Evolutionary conservation across 1,140 invertebrate species (phyloP), one percentile per base, ranked within the genome.

Genomic region (Cotesia typhae): DNA sequence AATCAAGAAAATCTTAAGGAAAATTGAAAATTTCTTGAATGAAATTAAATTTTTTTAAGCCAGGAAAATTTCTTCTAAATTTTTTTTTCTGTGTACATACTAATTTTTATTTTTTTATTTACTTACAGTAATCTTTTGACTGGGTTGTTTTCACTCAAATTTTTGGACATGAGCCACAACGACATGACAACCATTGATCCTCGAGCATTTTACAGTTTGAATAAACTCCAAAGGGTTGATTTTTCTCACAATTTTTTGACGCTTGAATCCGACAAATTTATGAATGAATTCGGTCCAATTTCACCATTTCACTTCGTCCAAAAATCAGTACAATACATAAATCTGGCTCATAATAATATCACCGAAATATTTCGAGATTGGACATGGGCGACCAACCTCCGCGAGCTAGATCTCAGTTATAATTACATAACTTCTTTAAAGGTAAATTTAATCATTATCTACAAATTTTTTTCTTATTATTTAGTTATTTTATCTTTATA

Each of bases 281-380:
- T 10, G 0, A 64, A 77, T 35, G 59, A 72, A 60, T 55, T 63
- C 61, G 38, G 70, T 78, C 57, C 36, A 4, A 10, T 65, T 74
- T 90, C 89, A 4, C 89, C 90, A 0, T 91, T 92, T 67, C 76
- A 83, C 10, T 69, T 82, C 9, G 87, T 89, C 3, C 73, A 75
- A 2, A 81, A 86, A 14, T 47, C 17, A 9, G 82, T 93, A 17
- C 83, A 87, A 73, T 81, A 88, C 67, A 83, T 92, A 4, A 88
- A 92, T 77, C 80, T 93, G 59, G 88, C 88, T 12, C 88, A 90
- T 73, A 93, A 93, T 77, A 87, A 87, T 53, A 89, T 92, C n/a
- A 84, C 86, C 52, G 72, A 84, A 2, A 86, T 90, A 53, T 92
- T 88, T 74, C 69, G 79, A 3, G 91, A 93, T 70, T 93, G 91